Evolutionary conservation across 2,797 vertebrate genomes (phyloP), one percentile per base, ranked within the genome.

Genomic region (Moxostoma hubbsi): DNA sequence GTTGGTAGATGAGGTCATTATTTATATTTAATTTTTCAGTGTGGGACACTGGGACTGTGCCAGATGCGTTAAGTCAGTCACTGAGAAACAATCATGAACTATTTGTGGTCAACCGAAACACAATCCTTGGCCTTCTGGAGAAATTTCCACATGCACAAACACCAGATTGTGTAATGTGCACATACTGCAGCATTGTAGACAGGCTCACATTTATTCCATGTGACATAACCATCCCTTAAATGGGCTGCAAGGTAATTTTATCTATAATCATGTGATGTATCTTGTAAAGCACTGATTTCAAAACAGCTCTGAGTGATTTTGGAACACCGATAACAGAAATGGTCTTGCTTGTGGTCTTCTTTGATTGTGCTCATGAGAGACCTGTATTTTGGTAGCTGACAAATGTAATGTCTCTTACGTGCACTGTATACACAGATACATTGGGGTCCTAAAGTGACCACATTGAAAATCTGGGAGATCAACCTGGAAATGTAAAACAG

Each of bases 81-180:
- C 55, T 71, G 61, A 77, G 83, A 82, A 73, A 84, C 80, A 82
- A 84, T 82, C 80, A 79, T 66, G 55, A 80, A 77, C 50, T 57
- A 64, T 79, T 75, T 85, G 81, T 81, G 73, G 73, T 81, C 66
- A 68, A 73, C 68, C 43, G 9, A 58, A 65, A 66, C 51, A 67
- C 63, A 15, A 45, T 79, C 69, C 70, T 66, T 65, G 54, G 80
- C 75, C 71, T 63, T 59, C 24, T 63, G 24, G 59, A 73, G 53
- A 79, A 75, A 68, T 82, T 65, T 75, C 68, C 76, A 64, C 68
- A 63, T 58, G 18, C 18, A 59, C 83, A 82, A 76, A 82, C 73
- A 68, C 72, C 47, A 49, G 18, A 47, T 84, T 83, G 69, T 77
- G 73, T 75, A 77, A 79, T 66, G 24, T 58, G 49, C 50, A 69